Evolutionary conservation across 1,140 invertebrate species (phyloP), one percentile per base, ranked within the genome.

Genomic region (Drosophila simulans): DNA sequence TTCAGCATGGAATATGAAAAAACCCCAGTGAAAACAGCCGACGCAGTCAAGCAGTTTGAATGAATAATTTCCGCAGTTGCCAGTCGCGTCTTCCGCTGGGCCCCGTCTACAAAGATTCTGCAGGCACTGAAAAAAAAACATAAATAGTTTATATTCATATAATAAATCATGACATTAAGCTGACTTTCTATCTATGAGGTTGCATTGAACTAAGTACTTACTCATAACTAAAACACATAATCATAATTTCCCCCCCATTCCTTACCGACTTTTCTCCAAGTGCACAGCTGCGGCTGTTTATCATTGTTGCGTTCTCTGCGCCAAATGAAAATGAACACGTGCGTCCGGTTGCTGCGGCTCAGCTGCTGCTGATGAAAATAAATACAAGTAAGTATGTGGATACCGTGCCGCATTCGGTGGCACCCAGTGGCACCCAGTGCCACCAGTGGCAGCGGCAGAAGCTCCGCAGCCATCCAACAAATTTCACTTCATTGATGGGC

Each of bases 291-390:
- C 53, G 66, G 77, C 82, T 88, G 78, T 86, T 88, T 86, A 86
- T 88, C 82, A 83, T 82, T 76, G 83, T 82, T 86, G 75, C 57
- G 70, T 77, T 77, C 75, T 79, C 83, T 83, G 82, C 83, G 83
- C 82, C 82, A 86, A 86, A 86, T 89, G 83, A 88, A 88, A 88
- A 88, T 89, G 83, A 88, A 88, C 83, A 88, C 83, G 83, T 88
- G 83, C 83, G 83, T 88, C 83, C 83, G 83, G 83, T 88, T 89
- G 83, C 71, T 86, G 73, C 53, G 72, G 77, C 77, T 77, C 82
- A 72, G 83, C 77, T 66, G 56, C 71, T 49, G 43, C 60, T 42
- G 27, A 20, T 75, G 66, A 69, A 77, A 72, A 64, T 75, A 83
- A 78, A 71, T 55, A 62, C 56, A 52, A 66, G 60, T 75, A 52